Conservation (phyloP, 2,888 invertebrate species). For the Diaperis boleti region DNA sequence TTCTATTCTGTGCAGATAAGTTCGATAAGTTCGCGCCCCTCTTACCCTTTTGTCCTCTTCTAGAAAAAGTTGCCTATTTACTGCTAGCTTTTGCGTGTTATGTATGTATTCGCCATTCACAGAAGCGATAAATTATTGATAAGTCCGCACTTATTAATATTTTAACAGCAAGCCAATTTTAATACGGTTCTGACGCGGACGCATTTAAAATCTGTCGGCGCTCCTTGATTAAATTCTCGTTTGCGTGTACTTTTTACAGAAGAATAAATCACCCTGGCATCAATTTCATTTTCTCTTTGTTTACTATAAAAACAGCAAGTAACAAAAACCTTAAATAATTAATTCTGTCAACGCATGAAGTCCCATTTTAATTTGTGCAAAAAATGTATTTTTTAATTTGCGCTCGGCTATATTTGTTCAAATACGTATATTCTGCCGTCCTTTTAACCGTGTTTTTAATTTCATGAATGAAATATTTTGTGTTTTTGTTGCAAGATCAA, state of each 20-base stretch:
- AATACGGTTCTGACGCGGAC: slow-evolving; percentile 30
- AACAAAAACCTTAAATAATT: slow-evolving; percentile 4
- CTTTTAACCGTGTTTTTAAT: no score
- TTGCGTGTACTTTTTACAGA: slow-evolving; percentile 31
- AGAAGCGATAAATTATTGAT: slow-evolving; percentile 8
- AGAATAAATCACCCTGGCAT: slow-evolving; percentile 11
- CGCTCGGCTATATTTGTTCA: no score
- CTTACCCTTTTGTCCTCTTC: no score
- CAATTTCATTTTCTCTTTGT: slow-evolving; percentile 14
- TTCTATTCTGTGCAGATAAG: no score
- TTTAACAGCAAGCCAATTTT: slow-evolving; percentile 8
- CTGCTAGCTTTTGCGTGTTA: no score
- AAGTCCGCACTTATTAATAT: no score
- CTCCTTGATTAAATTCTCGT: slow-evolving; percentile 35
- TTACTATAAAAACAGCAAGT: neutral
- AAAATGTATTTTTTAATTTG: neutral
- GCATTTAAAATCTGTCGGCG: slow-evolving; percentile 35
- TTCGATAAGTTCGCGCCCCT: no score
- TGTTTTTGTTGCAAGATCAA: no score
- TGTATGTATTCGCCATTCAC: no score
- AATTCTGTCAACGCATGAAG: slow-evolving; percentile 9
- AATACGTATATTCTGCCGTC: no score
- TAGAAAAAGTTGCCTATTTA: neutral
- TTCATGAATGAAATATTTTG: no score
- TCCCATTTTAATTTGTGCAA: neutral